A percentile compares a stretch with the other conserved stretches of the same genome.
These are phyloP conservation scores for Pachyrhynchus sulphureomaculatus DNA, from an alignment of 1,140 invertebrate species.

Conservation along the genomic window DNA sequence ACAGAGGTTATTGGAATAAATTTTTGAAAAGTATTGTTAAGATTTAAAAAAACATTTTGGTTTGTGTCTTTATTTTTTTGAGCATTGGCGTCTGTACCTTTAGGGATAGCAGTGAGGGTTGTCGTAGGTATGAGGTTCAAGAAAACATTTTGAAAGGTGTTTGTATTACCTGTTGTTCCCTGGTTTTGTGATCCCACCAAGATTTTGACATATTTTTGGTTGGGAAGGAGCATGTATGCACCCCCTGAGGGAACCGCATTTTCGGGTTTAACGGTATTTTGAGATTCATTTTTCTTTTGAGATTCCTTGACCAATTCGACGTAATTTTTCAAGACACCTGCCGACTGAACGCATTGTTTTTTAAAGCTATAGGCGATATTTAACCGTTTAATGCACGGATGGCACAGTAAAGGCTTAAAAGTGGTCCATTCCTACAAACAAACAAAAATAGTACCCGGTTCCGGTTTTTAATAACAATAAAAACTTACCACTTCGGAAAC, in stretches of 20 bases:
- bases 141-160: constrained; percentile 45
- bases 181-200: constrained; percentile 41
- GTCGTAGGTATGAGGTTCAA: constrained; percentile 45
- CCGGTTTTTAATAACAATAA: constrained; percentile 32
- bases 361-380: constrained; percentile 45
- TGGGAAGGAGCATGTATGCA: constrained; percentile 41
- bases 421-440: constrained; percentile 45
- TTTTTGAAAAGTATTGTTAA: constrained; percentile 45
- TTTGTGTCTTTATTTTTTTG: constrained; percentile 41
- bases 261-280: constrained; percentile 26
- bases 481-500: constrained; percentile 49
- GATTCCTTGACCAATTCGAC: constrained; percentile 40
- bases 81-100: not conserved
- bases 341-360: constrained; percentile 45
- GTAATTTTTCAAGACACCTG: constrained; percentile 42
- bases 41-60: constrained; percentile 45
- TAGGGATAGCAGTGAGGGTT: constrained; percentile 19
- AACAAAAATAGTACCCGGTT: constrained; percentile 26
- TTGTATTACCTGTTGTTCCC: constrained; percentile 25
- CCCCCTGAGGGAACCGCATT: constrained; percentile 10
- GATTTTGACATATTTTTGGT: constrained; percentile 45
- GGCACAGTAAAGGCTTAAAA: constrained; percentile 46
- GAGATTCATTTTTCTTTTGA: constrained; percentile 42
- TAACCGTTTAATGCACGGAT: constrained; percentile 44
- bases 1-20: constrained; percentile 34